Base-by-base conservation (phyloP, 2,797 vertebrate genomes). In the Artibeus jamaicensis region DNA sequence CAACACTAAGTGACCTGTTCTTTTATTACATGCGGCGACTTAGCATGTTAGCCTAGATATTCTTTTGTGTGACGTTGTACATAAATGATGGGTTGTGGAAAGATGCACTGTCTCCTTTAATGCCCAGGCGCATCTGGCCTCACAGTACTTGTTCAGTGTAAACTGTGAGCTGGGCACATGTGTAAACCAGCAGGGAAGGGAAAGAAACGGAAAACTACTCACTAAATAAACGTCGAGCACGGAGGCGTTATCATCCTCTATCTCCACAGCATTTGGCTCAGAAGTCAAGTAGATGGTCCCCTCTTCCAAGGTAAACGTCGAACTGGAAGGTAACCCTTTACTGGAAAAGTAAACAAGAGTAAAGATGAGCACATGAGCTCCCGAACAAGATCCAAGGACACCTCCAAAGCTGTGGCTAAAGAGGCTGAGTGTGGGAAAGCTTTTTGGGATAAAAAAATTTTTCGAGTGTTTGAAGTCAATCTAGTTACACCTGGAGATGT, bases 191-290 rank as follows among this genome's bases (percentile, higher is more conserved):
- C 29, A 18, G 53, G 19, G 21, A 22, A 65, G 53, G 14, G 12
- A 83, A 89, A 81, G 91, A 84, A 88, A 67, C 0, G 9, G 19
- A 34, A 67, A 18, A 24, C 11, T 86, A 98, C 99, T 99, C 98
- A 99, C 99, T 98, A 99, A 99, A 97, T 99, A 99, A 94, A 99
- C 99, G 22, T 99, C 99, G 4, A 99, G 98, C 96, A 99, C 99
- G 0, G 99, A 99, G 89, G 99, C 98, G 18, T 99, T 99, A n/a
- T 99, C 99, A 3, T 99, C 99, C 97, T 99, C 99, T 6, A 98
- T 98, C 92, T 99, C 99, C 98, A 99, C 89, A 62, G 99, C 98
- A 97, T 99, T 99, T 97, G 99, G 99, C 98, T 99, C 99, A 15
- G 99, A 99, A 1, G 99, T 99, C 98, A 99, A 98, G 98, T 99